A percentile compares a stretch with the other conserved stretches of the same genome.
phyloP scores from a whole-genome alignment of 2,113 vertebrate species.

The Channa argus region DNA sequence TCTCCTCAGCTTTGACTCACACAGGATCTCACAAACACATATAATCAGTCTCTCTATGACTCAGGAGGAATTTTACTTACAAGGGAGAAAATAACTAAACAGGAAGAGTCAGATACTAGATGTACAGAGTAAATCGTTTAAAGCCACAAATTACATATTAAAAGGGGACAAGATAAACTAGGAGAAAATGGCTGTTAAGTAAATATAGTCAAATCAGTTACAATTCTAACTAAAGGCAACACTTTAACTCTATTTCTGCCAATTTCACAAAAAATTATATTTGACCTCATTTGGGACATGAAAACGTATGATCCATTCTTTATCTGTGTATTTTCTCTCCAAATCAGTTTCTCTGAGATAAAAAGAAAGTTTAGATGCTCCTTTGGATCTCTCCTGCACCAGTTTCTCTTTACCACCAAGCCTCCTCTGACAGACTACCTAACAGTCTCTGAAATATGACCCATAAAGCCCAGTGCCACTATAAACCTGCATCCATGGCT shows the following conservation, averaged over 20 bases:
- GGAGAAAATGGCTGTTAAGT: constrained; percentile 6
- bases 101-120: constrained; percentile 7
- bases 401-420: constrained; percentile 58
- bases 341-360: constrained; percentile 9
- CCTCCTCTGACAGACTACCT: constrained; percentile 66
- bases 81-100: constrained; percentile 13
- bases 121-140: constrained; percentile 11
- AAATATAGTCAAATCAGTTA: constrained; percentile 1
- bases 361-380: constrained; percentile 22
- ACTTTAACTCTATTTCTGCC: too few species aligned
- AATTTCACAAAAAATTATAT: too few species aligned
- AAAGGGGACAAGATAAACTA: constrained; percentile 3
- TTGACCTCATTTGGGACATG: constrained; percentile 3
- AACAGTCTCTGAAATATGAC: constrained; percentile 77
- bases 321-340: background rate
- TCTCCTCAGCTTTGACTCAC: constrained; percentile 45
- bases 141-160: background rate
- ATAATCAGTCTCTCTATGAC: constrained; percentile 26
- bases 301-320: constrained; percentile 2
- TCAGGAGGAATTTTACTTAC: constrained; percentile 30
- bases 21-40: constrained; percentile 33
- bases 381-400: constrained; percentile 31
- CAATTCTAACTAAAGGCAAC: background rate
- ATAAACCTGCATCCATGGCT: constrained; percentile 80
- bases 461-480: constrained; percentile 75